Evolutionary conservation across 1,140 invertebrate species (phyloP), one percentile per base, ranked within the genome.

Genomic region (Drosophila lowei): DNA sequence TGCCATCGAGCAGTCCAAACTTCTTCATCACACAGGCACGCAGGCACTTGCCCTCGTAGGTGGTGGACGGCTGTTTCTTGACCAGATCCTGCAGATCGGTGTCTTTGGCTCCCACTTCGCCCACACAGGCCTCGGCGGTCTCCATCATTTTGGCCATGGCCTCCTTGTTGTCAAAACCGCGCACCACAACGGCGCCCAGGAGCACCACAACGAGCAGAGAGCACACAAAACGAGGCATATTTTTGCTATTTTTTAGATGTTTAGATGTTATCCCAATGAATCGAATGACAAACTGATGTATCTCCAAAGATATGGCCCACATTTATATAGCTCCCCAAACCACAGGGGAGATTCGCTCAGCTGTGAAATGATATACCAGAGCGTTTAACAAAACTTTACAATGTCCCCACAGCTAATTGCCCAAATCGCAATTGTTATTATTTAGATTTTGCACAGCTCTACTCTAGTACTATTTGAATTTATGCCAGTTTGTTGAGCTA

Each of bases 11-110:
- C 8, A 89, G 1, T 0, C 61, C 55, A 13, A 73, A 67, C n/a
- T 42, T 79, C 21, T 89, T 89, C 79, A 89, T 89, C 9, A 89
- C 59, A 43, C 84, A 89, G 60, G 85, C 64, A 5, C 84, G 72
- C 48, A 89, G 21, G 54, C 84, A 89, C 52, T 89, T 89, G 3
- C 55, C 68, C 42, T 79, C 68, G 6, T 77, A 68, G 2, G 65
- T 74, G 11, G 56, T 11, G 23, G 79, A 66, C 0, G 84, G 58
- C 15, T 57, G 56, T 16, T 60, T 83, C 7, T 89, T 89, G 0
- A 72, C 8, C 1, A 78, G 4, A 1, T 59, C 70, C 43, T 84
- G 58, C 13, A 89, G 2, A 18, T 89, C 85, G 6, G 6, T 50
- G 18, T 79, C 64, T 2, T 9, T n/a, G 18, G 85, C 85, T 0